Base-by-base conservation (phyloP, 2,888 invertebrate genomes). In the Rhopalosiphum nymphaeae region DNA sequence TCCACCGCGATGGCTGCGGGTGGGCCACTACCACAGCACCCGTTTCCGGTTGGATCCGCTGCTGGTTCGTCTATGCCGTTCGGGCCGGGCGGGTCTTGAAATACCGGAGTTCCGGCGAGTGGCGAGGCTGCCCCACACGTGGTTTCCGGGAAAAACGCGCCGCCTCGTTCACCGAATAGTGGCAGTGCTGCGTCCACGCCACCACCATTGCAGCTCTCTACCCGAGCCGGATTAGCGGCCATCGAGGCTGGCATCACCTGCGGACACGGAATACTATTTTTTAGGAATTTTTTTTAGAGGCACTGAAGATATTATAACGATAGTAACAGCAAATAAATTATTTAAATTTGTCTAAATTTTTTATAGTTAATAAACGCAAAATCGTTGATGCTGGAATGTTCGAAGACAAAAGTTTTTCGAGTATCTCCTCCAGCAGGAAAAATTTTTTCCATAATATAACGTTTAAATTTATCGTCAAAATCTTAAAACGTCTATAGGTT, bases 41-140 rank as follows among this genome's bases (percentile, higher is more conserved):
- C 46, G n/a, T 44, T 42, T 44, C 57, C 89, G 44, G 84, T 16
- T 1, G 13, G 13, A 67, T 67, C 67, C 13, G 11, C 3, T 13
- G 78, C 26, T 46, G 91, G 91, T 42, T 91, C 84, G 84, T 91
- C 91, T 11, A 91, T 84, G 10, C 84, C 91, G 67, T 84, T 53
- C 61, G 49, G 56, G 11, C 91, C 91, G 11, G 91, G 91, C 3
- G 84, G 36, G 13, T 84, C 84, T 84, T 84, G 49, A 5, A n/a
- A 42, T 46, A 90, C 90, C 61, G 67, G 57, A 57, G 5, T 42
- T 29, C 89, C 88, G 25, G 36, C 26, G 42, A 67, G 13, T 1
- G n/a, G 36, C 29, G 53, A 13, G 0, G 36, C 53, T 36, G 9
- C 42, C 16, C 26, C 78, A 36, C 42, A 91, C 91, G 10, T 1